These are phyloP conservation scores for Drosophila gaucha DNA, from an alignment of 2,888 invertebrate genomes.

Conservation along the genomic window DNA sequence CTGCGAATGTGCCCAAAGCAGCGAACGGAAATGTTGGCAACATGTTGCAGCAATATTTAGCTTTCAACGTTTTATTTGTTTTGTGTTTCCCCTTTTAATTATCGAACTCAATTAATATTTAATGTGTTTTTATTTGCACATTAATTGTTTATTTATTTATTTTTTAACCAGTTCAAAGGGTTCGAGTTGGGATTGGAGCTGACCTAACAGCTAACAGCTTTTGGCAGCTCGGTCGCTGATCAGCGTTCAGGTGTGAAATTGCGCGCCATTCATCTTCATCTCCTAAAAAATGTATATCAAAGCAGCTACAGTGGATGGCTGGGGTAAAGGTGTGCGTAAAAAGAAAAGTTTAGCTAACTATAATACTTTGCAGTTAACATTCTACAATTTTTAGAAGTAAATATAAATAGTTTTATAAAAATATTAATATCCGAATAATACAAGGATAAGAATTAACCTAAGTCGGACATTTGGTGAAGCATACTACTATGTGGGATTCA, in stretches of 20 bases:
- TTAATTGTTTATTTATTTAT: constrained; percentile 64
- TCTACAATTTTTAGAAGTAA: no score
- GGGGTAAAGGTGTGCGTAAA: background rate
- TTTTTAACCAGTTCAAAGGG: constrained; percentile 30
- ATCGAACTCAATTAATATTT: constrained; percentile 73
- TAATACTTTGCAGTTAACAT: background rate
- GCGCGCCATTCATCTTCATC: constrained; percentile 51
- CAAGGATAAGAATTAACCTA: no score
- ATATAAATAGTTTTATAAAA: no score
- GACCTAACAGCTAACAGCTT: constrained; percentile 42
- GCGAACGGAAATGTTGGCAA: constrained; percentile 3
- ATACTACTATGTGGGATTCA: no score
- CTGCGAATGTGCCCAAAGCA: constrained; percentile 9
- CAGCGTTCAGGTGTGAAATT: constrained; percentile 79
- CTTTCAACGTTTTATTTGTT: background rate
- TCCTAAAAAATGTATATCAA: background rate
- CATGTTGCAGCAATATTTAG: constrained; percentile 63
- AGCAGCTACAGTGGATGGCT: background rate
- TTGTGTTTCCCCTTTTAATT: constrained; percentile 45
- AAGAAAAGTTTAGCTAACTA: background rate
- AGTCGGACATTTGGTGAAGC: no score
- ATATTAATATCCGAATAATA: no score
- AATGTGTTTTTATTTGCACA: constrained; percentile 72
- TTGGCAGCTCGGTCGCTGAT: constrained; percentile 54
- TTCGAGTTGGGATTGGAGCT: constrained; percentile 5